phyloP scores from a whole-genome alignment of 2,888 invertebrate genomes.

The Apoderus coryli region DNA sequence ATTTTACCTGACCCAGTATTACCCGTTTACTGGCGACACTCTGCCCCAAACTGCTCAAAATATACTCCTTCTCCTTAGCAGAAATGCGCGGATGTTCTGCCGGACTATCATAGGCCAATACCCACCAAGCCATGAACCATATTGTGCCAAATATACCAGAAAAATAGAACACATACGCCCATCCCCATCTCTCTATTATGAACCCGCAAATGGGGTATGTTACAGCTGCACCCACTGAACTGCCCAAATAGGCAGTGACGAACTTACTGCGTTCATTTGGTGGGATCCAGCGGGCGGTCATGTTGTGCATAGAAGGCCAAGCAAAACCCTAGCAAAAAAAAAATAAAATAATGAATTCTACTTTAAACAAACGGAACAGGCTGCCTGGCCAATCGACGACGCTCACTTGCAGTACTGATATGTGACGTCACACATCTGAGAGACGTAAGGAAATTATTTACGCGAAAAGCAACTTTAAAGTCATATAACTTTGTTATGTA shows the following conservation, averaged over 20 bases:
- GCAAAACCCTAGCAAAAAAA: constrained; percentile 39
- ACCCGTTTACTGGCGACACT: no score
- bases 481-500: no score
- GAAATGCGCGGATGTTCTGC: constrained; percentile 49
- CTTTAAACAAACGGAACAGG: no score
- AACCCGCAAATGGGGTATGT: constrained; percentile 58
- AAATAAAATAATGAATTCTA: no score
- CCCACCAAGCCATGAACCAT: constrained; percentile 52
- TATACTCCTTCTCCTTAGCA: constrained; percentile 40
- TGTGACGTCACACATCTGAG: no score
- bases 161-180: constrained; percentile 58
- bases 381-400: no score
- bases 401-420: no score
- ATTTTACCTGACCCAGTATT: no score
- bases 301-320: constrained; percentile 67
- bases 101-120: constrained; percentile 48
- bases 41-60: constrained; percentile 39
- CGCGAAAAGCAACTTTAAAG: no score
- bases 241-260: constrained; percentile 33
- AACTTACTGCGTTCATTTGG: constrained; percentile 56
- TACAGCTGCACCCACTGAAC: constrained; percentile 49
- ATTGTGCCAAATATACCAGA: constrained; percentile 43
- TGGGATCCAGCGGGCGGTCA: constrained; percentile 73
- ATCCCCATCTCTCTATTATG: constrained; percentile 47
- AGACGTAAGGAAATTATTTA: no score